These are phyloP conservation scores for Drosophila formosana DNA, from an alignment of 2,888 invertebrate genomes.

Conservation along the genomic window DNA sequence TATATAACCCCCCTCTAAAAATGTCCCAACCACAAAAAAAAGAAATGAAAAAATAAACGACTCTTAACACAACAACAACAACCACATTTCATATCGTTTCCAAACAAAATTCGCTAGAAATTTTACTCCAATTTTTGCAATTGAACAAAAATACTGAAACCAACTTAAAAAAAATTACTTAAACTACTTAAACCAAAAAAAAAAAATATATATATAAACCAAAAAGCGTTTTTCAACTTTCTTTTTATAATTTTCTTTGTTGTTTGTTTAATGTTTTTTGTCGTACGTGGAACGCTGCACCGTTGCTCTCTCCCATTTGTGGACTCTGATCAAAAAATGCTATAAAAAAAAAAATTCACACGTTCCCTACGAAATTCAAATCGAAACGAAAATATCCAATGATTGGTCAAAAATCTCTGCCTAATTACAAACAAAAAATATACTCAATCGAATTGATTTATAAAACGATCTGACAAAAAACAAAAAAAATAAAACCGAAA, in stretches of 20 bases:
- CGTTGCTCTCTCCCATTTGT: constrained; percentile 69
- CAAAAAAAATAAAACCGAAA: constrained; percentile 61
- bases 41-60: constrained; percentile 25
- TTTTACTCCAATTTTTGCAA: constrained; percentile 33
- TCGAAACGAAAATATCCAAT: constrained; percentile 66
- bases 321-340: constrained; percentile 43
- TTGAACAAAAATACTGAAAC: constrained; percentile 34
- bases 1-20: constrained; percentile 25
- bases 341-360: constrained; percentile 22
- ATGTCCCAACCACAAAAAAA: constrained; percentile 36
- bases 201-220: constrained; percentile 54
- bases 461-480: constrained; percentile 22
- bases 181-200: constrained; percentile 35
- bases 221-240: constrained; percentile 71
- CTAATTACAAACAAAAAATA: constrained; percentile 36
- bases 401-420: constrained; percentile 81
- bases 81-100: constrained; percentile 78
- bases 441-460: constrained; percentile 30
- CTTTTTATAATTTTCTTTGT: constrained; percentile 78
- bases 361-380: constrained; percentile 77
- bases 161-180: constrained; percentile 17
- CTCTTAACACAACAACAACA: constrained; percentile 76
- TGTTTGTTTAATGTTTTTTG: constrained; percentile 78
- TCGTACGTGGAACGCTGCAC: constrained; percentile 85
- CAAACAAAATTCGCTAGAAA: constrained; percentile 51